Evolutionary conservation across 2,888 invertebrate genomes (phyloP).

Genomic region (Thymelicus acteon): DNA sequence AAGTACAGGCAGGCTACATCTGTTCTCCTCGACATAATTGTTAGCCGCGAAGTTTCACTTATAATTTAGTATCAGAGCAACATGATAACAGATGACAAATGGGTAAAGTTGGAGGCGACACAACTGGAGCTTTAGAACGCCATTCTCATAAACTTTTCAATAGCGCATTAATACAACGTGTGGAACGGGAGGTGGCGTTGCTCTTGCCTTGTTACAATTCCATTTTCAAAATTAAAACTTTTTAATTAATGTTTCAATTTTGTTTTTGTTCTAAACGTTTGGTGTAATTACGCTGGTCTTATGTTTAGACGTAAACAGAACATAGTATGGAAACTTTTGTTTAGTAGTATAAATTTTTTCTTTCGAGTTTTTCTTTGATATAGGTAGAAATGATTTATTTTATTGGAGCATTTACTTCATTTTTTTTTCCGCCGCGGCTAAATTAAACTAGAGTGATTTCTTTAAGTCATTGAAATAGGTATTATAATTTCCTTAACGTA

Average conservation of each 20-base stretch:
- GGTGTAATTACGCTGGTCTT: too few relatives aligned
- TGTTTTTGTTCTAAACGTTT: too few relatives aligned
- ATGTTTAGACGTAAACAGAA: neutral
- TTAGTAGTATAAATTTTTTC: neutral
- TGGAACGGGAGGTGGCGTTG: neutral
- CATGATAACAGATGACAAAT: slow-evolving; percentile 37
- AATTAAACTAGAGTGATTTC: too few relatives aligned
- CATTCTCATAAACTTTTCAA: slow-evolving; percentile 25
- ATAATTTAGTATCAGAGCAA: slow-evolving; percentile 33
- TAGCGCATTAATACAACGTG: slow-evolving; percentile 10
- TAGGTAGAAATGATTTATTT: too few relatives aligned
- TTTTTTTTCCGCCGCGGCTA: too few relatives aligned
- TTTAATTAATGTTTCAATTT: slow-evolving; percentile 6
- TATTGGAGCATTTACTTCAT: too few relatives aligned
- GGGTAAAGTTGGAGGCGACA: slow-evolving; percentile 23
- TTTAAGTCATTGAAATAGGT: too few relatives aligned
- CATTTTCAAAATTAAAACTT: slow-evolving; percentile 3
- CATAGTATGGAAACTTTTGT: too few relatives aligned
- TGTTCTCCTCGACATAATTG: slow-evolving; percentile 31
- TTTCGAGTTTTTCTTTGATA: neutral
- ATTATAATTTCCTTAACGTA: too few relatives aligned
- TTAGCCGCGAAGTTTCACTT: slow-evolving; percentile 33
- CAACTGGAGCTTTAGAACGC: slow-evolving; percentile 31
- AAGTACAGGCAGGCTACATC: slow-evolving; percentile 21
- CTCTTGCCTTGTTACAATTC: neutral